Percentiles rank a stretch among this genome's conserved stretches.
Conservation (phyloP, 2,888 invertebrate genomes). For the Yponomeuta cagnagella region DNA sequence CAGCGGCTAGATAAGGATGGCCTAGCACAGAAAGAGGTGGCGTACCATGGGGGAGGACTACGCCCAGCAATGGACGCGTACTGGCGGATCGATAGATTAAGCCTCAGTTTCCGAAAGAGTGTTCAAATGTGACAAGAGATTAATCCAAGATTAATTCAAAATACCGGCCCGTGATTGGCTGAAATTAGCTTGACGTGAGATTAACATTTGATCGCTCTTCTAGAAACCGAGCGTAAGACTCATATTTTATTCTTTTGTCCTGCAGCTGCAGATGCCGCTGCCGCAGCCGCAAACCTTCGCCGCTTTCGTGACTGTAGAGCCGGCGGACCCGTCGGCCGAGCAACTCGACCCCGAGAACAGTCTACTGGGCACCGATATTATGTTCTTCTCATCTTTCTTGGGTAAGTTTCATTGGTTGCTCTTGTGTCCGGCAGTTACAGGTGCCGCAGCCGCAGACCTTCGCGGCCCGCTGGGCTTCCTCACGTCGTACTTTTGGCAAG, state of each 20-base stretch:
- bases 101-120: too few species aligned
- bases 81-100: too few species aligned
- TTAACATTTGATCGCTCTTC: too few species aligned
- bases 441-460: neutral
- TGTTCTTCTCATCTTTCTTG: conserved; percentile 94
- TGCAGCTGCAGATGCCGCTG: conserved; percentile 41
- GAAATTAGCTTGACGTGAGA: too few species aligned
- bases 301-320: conserved; percentile 86
- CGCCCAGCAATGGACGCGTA: too few species aligned
- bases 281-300: conserved; percentile 74
- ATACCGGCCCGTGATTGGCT: too few species aligned
- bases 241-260: conserved; percentile 13
- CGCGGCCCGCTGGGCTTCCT: neutral
- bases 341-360: conserved; percentile 86
- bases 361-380: conserved; percentile 92
- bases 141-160: too few species aligned
- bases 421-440: neutral
- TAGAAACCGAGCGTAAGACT: too few species aligned
- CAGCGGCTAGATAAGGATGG: too few species aligned
- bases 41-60: too few species aligned
- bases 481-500: neutral
- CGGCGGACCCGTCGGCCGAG: conserved; percentile 75
- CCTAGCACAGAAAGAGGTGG: too few species aligned
- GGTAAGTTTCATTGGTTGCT: conserved; percentile 66
- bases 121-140: too few species aligned